Base-by-base conservation (phyloP, 1,140 invertebrate genomes). In the Drosophila grimshawi region DNA sequence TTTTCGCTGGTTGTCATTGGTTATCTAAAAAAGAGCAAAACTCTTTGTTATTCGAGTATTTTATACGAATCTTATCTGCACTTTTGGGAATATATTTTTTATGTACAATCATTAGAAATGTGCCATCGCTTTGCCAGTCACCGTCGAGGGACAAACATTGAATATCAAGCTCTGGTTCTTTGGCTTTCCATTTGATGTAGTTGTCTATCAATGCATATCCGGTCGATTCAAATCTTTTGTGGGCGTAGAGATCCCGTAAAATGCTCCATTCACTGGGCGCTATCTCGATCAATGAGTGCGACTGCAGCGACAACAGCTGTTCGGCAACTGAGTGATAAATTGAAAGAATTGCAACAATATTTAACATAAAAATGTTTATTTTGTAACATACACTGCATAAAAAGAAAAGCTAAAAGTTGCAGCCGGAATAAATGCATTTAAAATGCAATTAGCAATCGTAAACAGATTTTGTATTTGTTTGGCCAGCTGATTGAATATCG, bases 121-220 rank as follows among this genome's bases (percentile, higher is more conserved):
- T 86, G 55, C 82, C 82, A 45, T 86, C 82, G 3, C 2, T 45
- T 29, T 68, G 29, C 82, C 82, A 86, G 32, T 91, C 77, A 4
- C 75, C 88, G 19, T 91, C 79, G 1, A 92, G 46, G 0, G 88
- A 76, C 7, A 75, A 76, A 43, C 35, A 37, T 5, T 37, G 5
- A 37, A 37, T 5, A 7, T 37, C 35, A 5, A 37, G 35, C 5
- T 37, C 35, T 0, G 35, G 35, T 37, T 37, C 35, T 37, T 37
- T 37, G 35, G 2, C 5, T 37, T 37, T 37, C 35, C 35, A 37
- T 37, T 37, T 7, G 7, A 37, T 37, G 7, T 37, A 37, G 35
- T 37, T 48, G 19, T 48, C 6, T 48, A 6, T 29, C 11, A 48
- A 3, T 48, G 45, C 19, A 48, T 48, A 48, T 56, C 53, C 37